Evolutionary conservation across 2,113 vertebrate species (phyloP).

Genomic region (Amblyopsis rosae): DNA sequence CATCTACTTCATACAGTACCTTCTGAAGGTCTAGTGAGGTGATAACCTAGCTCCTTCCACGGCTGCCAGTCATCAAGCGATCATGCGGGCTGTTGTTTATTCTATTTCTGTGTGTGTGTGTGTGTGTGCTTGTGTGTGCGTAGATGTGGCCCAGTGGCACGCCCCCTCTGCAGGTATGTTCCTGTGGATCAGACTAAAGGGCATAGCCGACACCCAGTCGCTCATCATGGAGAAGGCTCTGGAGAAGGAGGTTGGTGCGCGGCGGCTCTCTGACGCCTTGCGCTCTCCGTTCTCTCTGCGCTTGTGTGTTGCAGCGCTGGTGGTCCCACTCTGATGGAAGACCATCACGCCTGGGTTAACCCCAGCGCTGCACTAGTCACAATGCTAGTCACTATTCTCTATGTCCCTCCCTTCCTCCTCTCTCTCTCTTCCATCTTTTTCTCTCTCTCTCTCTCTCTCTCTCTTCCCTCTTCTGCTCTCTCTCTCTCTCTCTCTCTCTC

Average conservation of each 20-base stretch:
- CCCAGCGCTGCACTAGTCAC: no score
- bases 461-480: neutral
- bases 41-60: neutral
- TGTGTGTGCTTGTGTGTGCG: conserved; percentile 9
- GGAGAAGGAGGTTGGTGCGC: conserved; percentile 83
- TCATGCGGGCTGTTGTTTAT: neutral
- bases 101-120: neutral
- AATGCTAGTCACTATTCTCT: neutral
- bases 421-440: neutral
- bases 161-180: conserved; percentile 91
- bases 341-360: neutral
- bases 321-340: no score
- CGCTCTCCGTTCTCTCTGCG: neutral
- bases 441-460: neutral
- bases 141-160: conserved; percentile 92
- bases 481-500: neutral
- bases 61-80: neutral
- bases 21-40: no score
- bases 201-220: conserved; percentile 81
- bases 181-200: conserved; percentile 92
- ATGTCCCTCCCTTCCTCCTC: neutral
- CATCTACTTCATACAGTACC: no score
- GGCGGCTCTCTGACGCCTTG: neutral
- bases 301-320: neutral
- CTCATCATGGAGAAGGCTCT: conserved; percentile 89